Evolutionary conservation across 1,140 invertebrate species (phyloP).

Genomic region (Luehdorfia chinensis): DNA sequence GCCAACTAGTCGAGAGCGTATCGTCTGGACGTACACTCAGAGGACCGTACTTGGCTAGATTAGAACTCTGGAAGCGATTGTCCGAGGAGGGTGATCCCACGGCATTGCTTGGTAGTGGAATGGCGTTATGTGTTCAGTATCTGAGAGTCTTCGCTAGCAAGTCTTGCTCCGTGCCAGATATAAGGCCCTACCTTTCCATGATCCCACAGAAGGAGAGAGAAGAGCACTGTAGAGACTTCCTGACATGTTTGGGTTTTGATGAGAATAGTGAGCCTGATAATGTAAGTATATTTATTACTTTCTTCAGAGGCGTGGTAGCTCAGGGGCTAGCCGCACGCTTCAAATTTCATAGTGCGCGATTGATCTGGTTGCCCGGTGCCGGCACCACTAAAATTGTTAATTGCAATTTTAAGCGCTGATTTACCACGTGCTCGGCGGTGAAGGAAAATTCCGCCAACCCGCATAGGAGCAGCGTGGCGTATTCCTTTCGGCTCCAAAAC

Average conservation of each 20-base stretch:
- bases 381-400: too few species aligned
- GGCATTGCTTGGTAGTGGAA: slow-evolving; percentile 78
- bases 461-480: too few species aligned
- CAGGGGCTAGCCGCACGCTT: too few species aligned
- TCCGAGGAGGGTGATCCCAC: slow-evolving; percentile 74
- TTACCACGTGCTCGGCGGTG: too few species aligned
- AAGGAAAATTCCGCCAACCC: too few species aligned
- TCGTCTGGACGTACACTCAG: slow-evolving; percentile 77
- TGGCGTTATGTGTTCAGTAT: slow-evolving; percentile 86
- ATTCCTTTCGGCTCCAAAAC: too few species aligned
- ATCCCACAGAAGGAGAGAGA: slow-evolving; percentile 64
- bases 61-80: slow-evolving; percentile 86
- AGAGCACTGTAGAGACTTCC: slow-evolving; percentile 58
- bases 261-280: slow-evolving; percentile 78
- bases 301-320: too few species aligned
- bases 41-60: slow-evolving; percentile 88
- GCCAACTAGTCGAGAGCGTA: slow-evolving; percentile 71
- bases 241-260: slow-evolving; percentile 77
- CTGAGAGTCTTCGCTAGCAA: slow-evolving; percentile 90
- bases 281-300: too few species aligned
- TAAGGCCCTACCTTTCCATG: slow-evolving; percentile 83
- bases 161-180: slow-evolving; percentile 87
- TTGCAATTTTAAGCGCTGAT: too few species aligned
- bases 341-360: too few species aligned
- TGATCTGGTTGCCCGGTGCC: too few species aligned